Conservation (phyloP, 2,888 invertebrate genomes). For the Pandemis cinnamomeana region DNA sequence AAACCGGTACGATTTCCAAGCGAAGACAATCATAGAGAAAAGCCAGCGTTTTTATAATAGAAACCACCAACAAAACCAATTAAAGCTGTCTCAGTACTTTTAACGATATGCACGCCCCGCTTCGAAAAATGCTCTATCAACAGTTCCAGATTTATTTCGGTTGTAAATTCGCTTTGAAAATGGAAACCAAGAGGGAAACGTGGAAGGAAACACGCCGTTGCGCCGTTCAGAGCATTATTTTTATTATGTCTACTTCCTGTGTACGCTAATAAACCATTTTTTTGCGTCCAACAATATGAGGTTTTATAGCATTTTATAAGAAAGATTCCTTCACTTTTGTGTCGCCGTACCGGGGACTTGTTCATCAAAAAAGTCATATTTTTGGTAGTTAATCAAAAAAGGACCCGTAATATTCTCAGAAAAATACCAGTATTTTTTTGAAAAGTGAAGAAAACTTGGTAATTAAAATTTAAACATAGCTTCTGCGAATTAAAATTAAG, state of each 20-base stretch:
- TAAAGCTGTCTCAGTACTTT: constrained; percentile 13
- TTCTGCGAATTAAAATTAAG: background rate
- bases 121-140: constrained; percentile 29
- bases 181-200: constrained; percentile 41
- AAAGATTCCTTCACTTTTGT: constrained; percentile 3
- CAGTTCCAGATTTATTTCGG: constrained; percentile 32
- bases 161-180: constrained; percentile 31
- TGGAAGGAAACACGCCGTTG: constrained; percentile 44
- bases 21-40: background rate
- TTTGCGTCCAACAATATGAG: constrained; percentile 50
- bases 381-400: background rate
- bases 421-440: background rate
- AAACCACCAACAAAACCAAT: constrained; percentile 10
- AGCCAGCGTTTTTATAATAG: background rate
- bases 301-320: constrained; percentile 46
- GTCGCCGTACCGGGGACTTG: background rate
- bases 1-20: background rate
- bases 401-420: background rate
- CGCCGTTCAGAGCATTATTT: constrained; percentile 54
- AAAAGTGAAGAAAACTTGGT: background rate
- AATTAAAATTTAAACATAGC: background rate
- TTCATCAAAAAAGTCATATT: constrained; percentile 1
- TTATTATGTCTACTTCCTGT: constrained; percentile 59
- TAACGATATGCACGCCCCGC: constrained; percentile 26
- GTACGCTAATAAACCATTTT: constrained; percentile 61